Base-by-base conservation (phyloP, 2,113 vertebrate species). In the Vimba vimba region DNA sequence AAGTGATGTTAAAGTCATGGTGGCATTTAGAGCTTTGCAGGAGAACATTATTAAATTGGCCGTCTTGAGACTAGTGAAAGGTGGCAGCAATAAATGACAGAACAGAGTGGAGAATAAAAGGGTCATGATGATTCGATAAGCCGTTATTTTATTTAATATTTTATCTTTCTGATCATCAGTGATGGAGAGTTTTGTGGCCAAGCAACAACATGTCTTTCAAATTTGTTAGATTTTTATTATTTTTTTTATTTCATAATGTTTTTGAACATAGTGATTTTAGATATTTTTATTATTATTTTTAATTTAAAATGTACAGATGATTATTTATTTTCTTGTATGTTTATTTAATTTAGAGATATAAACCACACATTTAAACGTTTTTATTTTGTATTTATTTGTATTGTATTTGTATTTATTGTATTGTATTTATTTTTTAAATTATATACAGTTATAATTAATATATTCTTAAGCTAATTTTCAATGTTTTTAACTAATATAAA, bases 1-100 rank as follows among this genome's bases (percentile, higher is more conserved):
- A 43, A 64, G 36, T 43, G 36, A 80, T 25, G 23, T 45, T 43
- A 4, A 62, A 62, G 55, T 59, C 33, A 36, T 36, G 23, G 57
- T 62, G 33, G 23, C 55, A 79, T 62, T 79, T 78, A 36, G 27
- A 78, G 76, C 76, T 39, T 59, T n/a, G 76, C 52, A 21, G 76
- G 10, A 78, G 57, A 62, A 80, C 36, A 45, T 62, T 80, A 62
- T 80, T 80, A 80, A 80, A 80, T 60, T 43, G 57, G 57, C n/a
- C 23, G 62, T 80, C 55, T 62, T 80, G 57, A 80, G 33, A 60
- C 57, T 43, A 60, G 57, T 80, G 75, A 62, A 80, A n/a, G 57
- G 78, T 62, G 78, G 30, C 78, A 77, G 47, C 25, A 77, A 55
- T 55, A 77, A 55, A 55, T 21, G 47, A 52, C 74, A 77, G 43